Percentiles rank a stretch among this genome's conserved stretches.
Conservation (phyloP, 2,888 invertebrate genomes). For the Lycia hirtaria region DNA sequence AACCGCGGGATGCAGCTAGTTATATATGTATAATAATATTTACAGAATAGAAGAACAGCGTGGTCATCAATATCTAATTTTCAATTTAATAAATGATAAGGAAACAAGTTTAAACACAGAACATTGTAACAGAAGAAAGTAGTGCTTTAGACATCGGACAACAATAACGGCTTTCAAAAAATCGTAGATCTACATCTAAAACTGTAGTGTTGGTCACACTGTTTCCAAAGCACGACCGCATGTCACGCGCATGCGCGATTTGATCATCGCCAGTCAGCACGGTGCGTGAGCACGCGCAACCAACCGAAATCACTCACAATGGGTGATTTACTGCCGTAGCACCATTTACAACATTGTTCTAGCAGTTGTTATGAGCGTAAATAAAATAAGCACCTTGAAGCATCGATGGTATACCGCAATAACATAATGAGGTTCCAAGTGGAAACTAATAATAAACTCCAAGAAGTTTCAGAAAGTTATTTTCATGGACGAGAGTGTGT, state of each 20-base stretch:
- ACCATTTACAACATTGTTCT: conserved; percentile 58
- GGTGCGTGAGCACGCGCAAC: conserved; percentile 66
- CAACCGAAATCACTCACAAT: conserved; percentile 62
- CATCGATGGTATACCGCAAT: conserved; percentile 21
- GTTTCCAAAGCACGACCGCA: conserved; percentile 47
- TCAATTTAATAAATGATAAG: no score
- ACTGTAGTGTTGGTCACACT: no score
- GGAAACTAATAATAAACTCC: conserved; percentile 20
- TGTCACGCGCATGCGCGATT: conserved; percentile 61
- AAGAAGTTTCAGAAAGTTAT: background rate
- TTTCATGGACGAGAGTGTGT: background rate
- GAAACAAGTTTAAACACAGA: no score
- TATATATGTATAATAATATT: no score
- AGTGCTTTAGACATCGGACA: no score
- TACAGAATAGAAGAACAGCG: no score
- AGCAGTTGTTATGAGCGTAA: conserved; percentile 49
- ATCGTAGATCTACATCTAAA: no score
- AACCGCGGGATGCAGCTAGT: no score
- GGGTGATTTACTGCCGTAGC: conserved; percentile 57
- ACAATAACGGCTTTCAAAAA: no score
- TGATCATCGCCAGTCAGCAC: conserved; percentile 62
- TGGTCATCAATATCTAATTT: no score
- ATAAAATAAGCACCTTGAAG: conserved; percentile 47
- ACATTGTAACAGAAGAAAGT: no score
- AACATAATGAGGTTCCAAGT: conserved; percentile 19